A percentile compares a stretch with the other conserved stretches of the same genome.
Evolutionary conservation across 2,797 vertebrate species (phyloP).

Genomic region (Zenarchopterus dispar): DNA sequence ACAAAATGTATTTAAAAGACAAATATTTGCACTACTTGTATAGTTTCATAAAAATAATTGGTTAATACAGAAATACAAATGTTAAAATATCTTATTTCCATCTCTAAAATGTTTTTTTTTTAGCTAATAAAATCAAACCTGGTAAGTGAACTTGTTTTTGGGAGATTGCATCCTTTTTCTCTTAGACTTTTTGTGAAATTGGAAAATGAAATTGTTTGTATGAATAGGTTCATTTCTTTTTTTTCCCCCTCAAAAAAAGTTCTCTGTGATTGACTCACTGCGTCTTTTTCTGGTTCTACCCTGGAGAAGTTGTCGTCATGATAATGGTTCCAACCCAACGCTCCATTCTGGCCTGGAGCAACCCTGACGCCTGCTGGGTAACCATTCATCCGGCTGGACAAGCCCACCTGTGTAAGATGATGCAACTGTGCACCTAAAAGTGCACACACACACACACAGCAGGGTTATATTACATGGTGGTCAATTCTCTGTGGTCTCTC

Average conservation of each 20-base stretch:
- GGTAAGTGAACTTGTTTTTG: too few species aligned
- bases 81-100: too few species aligned
- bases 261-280: conserved; percentile 79
- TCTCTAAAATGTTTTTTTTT: too few species aligned
- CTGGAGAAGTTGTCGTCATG: conserved; percentile 86
- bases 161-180: too few species aligned
- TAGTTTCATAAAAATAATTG: too few species aligned
- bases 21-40: too few species aligned
- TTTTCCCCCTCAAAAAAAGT: not conserved
- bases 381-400: conserved; percentile 89
- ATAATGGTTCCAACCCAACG: conserved; percentile 88
- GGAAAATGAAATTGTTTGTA: not conserved
- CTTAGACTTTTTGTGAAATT: not conserved
- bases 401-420: conserved; percentile 92
- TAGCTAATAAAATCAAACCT: too few species aligned
- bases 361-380: conserved; percentile 86
- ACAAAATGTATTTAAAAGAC: too few species aligned
- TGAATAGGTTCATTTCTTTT: too few species aligned
- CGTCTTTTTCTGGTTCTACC: conserved; percentile 81
- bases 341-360: conserved; percentile 84
- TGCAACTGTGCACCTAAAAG: conserved; percentile 92
- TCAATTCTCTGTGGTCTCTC: conserved; percentile 17
- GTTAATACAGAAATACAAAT: too few species aligned
- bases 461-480: conserved; percentile 17
- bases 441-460: conserved; percentile 34